Evolutionary conservation across 2,888 invertebrate genomes (phyloP).

Genomic region (Diplazon laetatorius): DNA sequence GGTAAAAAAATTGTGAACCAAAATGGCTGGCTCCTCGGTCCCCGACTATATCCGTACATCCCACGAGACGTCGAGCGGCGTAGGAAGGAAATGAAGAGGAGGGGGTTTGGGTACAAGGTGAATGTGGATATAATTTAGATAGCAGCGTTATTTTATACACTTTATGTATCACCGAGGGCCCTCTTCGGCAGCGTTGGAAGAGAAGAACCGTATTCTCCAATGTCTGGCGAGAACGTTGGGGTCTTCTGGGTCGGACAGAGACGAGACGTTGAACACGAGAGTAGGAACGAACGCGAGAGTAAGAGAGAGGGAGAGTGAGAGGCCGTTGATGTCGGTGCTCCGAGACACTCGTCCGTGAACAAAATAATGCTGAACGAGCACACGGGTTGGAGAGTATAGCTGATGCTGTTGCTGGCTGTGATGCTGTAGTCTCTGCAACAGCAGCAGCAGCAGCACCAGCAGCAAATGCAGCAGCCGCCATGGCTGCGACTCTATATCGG

Average conservation of each 20-base stretch:
- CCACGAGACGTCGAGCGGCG: too few relatives aligned
- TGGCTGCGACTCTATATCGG: constrained; percentile 52
- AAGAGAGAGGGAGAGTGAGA: constrained; percentile 28
- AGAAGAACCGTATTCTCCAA: constrained; percentile 1
- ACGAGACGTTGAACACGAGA: constrained; percentile 11
- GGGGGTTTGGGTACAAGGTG: constrained; percentile 35
- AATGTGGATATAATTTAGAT: constrained; percentile 74
- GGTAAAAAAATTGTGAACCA: constrained; percentile 57
- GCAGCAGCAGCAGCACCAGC: constrained; percentile 14
- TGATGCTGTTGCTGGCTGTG: constrained; percentile 35
- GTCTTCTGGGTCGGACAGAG: constrained; percentile 21
- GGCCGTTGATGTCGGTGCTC: constrained; percentile 63
- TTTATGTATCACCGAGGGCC: constrained; percentile 66
- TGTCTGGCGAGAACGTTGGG: constrained; percentile 30
- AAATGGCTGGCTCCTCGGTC: constrained; percentile 55
- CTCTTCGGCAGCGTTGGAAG: constrained; percentile 1
- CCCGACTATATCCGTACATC: neutral
- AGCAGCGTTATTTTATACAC: constrained; percentile 74
- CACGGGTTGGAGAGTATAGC: constrained; percentile 40
- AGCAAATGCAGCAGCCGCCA: constrained; percentile 41
- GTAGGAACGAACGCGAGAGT: constrained; percentile 27
- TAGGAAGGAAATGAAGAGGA: too few relatives aligned
- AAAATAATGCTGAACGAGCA: constrained; percentile 76
- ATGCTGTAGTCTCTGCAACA: constrained; percentile 39
- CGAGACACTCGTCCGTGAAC: constrained; percentile 68